Conservation (phyloP, 2,797 vertebrate genomes). For the Rhyacichthys aspro region DNA sequence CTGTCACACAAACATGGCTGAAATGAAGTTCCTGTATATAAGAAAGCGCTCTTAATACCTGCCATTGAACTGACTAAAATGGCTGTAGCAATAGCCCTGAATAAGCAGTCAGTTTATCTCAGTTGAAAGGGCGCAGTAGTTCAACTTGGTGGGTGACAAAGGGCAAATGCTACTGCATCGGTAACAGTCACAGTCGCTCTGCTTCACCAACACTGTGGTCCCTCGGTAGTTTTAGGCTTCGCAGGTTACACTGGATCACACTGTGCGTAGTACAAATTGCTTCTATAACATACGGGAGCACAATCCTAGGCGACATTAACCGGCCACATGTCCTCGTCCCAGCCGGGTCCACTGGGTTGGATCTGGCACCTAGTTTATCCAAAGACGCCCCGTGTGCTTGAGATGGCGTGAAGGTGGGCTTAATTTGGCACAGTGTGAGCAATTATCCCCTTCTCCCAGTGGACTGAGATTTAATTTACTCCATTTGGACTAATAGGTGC, state of each 20-base stretch:
- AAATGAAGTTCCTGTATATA: too few relatives aligned
- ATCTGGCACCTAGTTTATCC: conserved; percentile 28
- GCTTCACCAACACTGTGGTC: not conserved
- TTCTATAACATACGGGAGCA: not conserved
- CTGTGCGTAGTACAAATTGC: conserved; percentile 2
- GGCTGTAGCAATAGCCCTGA: not conserved
- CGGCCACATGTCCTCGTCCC: not conserved
- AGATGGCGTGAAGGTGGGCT: conserved; percentile 8
- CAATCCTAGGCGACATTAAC: not conserved
- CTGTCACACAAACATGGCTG: too few relatives aligned
- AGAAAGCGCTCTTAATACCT: not conserved
- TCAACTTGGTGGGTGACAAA: not conserved
- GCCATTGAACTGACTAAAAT: not conserved
- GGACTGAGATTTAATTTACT: conserved; percentile 1
- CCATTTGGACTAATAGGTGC: conserved; percentile 1
- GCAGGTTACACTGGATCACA: conserved; percentile 1
- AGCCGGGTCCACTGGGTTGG: conserved; percentile 2
- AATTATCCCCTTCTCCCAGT: conserved; percentile 15
- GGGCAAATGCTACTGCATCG: not conserved
- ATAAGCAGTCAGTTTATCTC: conserved; percentile 1
- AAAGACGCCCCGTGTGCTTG: conserved; percentile 8
- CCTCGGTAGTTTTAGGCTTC: not conserved
- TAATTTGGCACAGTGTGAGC: conserved; percentile 8
- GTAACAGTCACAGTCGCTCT: conserved; percentile 8
- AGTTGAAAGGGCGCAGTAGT: not conserved